These are phyloP conservation scores for Hippocampus zosterae DNA, from an alignment of 2,113 vertebrate genomes.

Conservation along the genomic window DNA sequence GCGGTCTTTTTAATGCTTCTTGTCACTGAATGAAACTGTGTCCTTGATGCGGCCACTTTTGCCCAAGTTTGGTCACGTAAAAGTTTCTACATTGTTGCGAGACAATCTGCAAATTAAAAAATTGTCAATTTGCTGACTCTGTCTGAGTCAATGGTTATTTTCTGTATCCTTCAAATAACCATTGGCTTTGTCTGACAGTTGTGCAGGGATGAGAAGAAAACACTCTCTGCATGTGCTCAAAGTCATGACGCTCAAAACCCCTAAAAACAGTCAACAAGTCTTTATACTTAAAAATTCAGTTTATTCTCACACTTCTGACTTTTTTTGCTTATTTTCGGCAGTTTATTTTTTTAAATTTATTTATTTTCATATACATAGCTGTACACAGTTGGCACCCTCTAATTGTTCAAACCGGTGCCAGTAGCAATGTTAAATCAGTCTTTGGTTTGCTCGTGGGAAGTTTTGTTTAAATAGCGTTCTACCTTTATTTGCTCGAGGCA, in stretches of 20 bases:
- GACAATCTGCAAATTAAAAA: neutral
- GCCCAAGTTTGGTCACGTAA: neutral
- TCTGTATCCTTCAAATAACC: neutral
- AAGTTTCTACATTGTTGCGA: neutral
- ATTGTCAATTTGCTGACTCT: neutral
- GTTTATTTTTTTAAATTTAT: neutral
- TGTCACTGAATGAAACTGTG: neutral
- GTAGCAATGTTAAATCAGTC: conserved; percentile 40
- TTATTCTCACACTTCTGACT: neutral
- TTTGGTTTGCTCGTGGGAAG: conserved; percentile 36
- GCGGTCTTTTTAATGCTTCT: neutral
- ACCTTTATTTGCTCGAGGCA: conserved; percentile 34
- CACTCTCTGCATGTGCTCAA: neutral
- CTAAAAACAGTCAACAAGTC: neutral
- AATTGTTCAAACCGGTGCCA: neutral
- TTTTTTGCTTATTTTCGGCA: neutral
- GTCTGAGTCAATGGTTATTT: neutral
- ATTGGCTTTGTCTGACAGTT: neutral
- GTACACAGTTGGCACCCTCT: neutral
- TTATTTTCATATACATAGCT: neutral
- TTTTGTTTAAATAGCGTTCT: conserved; percentile 40
- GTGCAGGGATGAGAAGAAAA: neutral
- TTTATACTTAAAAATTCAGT: neutral
- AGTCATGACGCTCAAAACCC: neutral
- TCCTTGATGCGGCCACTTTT: neutral